Evolutionary conservation across 2,797 vertebrate genomes (phyloP).

Genomic region (Rhinophrynus dorsalis): DNA sequence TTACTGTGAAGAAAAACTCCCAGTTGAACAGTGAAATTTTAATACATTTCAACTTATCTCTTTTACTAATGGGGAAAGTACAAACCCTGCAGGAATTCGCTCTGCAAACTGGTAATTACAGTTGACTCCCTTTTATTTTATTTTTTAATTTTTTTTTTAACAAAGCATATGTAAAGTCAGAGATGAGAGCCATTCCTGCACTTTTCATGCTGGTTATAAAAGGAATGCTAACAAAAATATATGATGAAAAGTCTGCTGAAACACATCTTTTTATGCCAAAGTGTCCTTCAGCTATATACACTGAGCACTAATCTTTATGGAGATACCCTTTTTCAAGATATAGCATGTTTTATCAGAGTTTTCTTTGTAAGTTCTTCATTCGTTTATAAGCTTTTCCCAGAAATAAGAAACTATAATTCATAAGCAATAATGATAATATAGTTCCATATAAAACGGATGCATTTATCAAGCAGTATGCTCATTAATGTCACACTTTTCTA

Average conservation of each 20-base stretch:
- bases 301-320: conserved; percentile 15
- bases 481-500: too few species aligned
- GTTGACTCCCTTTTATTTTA: conserved; percentile 65
- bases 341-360: conserved; percentile 49
- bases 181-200: conserved; percentile 63
- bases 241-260: conserved; percentile 60
- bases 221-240: conserved; percentile 63
- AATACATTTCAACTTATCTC: conserved; percentile 85
- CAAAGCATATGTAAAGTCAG: conserved; percentile 76
- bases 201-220: conserved; percentile 75
- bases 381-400: neutral
- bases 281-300: conserved; percentile 56
- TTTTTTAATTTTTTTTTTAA: conserved; percentile 57
- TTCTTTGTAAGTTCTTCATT: conserved; percentile 33
- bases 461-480: too few species aligned
- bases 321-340: too few species aligned
- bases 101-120: conserved; percentile 77
- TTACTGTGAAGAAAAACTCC: conserved; percentile 83
- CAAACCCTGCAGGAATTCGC: conserved; percentile 74
- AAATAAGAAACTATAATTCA: conserved; percentile 5
- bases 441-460: too few species aligned
- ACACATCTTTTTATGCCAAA: conserved; percentile 62
- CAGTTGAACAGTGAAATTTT: conserved; percentile 82
- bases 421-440: neutral
- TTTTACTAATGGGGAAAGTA: conserved; percentile 81